Conservation (phyloP, 2,888 invertebrate species). For the Amphipoea oculea region DNA sequence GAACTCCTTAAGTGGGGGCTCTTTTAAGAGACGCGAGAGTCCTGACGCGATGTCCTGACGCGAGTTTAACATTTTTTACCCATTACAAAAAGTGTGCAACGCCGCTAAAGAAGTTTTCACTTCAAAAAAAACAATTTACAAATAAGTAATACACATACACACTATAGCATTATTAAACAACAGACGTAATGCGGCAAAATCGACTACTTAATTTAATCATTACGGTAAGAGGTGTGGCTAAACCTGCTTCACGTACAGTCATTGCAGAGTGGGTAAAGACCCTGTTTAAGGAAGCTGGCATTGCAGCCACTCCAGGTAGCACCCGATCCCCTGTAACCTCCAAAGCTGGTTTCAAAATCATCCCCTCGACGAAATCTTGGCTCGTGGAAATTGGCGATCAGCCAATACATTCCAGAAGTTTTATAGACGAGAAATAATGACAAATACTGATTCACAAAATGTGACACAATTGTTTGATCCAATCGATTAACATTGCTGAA, state of each 20-base stretch:
- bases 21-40: too few relatives aligned
- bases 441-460: too few relatives aligned
- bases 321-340: neutral
- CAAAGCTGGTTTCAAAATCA: conserved; percentile 6
- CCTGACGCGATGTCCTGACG: too few relatives aligned
- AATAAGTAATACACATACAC: too few relatives aligned
- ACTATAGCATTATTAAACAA: neutral
- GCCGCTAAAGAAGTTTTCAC: too few relatives aligned
- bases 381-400: neutral
- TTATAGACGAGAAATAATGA: conserved; percentile 6
- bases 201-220: neutral
- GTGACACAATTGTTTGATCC: too few relatives aligned
- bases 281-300: neutral
- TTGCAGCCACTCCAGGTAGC: conserved; percentile 5
- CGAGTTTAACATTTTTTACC: too few relatives aligned
- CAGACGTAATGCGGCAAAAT: neutral
- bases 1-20: too few relatives aligned
- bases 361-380: conserved; percentile 4
- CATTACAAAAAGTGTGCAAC: too few relatives aligned
- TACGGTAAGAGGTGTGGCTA: neutral
- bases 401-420: neutral
- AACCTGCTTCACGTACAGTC: conserved; percentile 6
- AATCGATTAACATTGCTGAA: too few relatives aligned
- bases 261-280: neutral
- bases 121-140: too few relatives aligned